Evolutionary conservation across 37 sponge, comb jelly and placozoan genomes (phyloP).

Genomic region (Geodia barretti): DNA sequence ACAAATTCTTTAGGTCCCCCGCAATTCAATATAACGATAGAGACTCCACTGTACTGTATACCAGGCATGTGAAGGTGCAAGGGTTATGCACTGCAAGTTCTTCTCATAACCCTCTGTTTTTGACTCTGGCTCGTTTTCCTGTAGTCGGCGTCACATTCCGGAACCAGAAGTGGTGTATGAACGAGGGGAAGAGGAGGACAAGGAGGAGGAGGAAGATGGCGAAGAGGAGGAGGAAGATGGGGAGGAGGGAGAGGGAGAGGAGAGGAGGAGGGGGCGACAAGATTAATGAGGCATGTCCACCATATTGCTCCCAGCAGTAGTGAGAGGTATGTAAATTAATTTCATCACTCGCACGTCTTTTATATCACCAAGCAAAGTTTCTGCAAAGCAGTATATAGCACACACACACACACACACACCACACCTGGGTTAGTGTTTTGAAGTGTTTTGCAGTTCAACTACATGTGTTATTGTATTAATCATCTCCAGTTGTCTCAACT

Average conservation of each 20-base stretch:
- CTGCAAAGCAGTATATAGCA: too few species aligned
- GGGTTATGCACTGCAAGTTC: too few species aligned
- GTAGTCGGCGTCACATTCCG: constrained; percentile 13
- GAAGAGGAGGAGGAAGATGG: neutral
- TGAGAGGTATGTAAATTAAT: constrained; percentile 25
- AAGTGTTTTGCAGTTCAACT: neutral
- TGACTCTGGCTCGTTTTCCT: too few species aligned
- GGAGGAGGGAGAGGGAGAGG: constrained; percentile 8
- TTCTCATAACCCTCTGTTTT: too few species aligned
- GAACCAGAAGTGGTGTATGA: constrained; percentile 71
- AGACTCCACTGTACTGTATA: too few species aligned
- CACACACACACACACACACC: too few species aligned
- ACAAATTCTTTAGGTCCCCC: too few species aligned
- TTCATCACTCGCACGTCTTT: too few species aligned
- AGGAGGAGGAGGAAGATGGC: constrained; percentile 3
- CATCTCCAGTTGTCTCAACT: neutral
- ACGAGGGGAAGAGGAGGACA: constrained; percentile 26
- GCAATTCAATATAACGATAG: too few species aligned
- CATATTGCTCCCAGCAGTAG: constrained; percentile 20
- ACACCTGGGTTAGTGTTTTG: too few species aligned
- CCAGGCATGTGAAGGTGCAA: too few species aligned
- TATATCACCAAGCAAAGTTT: neutral
- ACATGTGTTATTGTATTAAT: neutral
- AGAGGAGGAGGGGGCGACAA: neutral
- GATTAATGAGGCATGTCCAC: constrained; percentile 10